Base-by-base conservation (phyloP, 2,797 vertebrate species). In the Eulemur mongoz region DNA sequence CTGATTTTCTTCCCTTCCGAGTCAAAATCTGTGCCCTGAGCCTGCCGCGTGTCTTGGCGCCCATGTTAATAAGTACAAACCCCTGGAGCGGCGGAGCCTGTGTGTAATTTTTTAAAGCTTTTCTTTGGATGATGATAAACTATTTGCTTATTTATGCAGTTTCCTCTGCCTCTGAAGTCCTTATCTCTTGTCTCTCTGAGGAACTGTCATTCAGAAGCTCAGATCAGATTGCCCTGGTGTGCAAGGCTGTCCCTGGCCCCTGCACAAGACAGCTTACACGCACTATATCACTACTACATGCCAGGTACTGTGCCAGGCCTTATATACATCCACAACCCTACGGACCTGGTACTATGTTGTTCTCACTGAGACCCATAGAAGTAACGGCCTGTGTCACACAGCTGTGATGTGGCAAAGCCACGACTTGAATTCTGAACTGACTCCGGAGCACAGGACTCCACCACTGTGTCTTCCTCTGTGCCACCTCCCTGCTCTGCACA, bases 151-250 rank as follows among this genome's bases (percentile, higher is more conserved):
- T 83, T 82, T 8, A 38, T 48, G 27, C 35, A 9, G 30, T 93
- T 95, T 75, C 50, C 38, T 94, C 50, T 90, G 40, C 50, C n/a
- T 70, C 20, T 70, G 35, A 95, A 90, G 52, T 92, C 38, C 72
- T 88, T 88, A 22, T n/a, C 73, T 91, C n/a, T 61, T 87, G 69
- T 75, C 32, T 91, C 17, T 32, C 69, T 50, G 50, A 65, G 54
- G 40, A 93, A 86, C 78, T 94, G 78, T 91, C 50, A 69, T 25
- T 91, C 83, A 75, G 50, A 82, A 75, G 65, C 23, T 69, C 57
- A 50, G 65, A 50, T 94, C 86, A 70, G 57, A 73, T 7, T 22
- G 65, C 40, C 65, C 11, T 89, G 25, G 20, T n/a, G 27, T 94
- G 32, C 32, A 63, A 4, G 50, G 75, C 48, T 84, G 59, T 17